phyloP scores from a whole-genome alignment of 2,888 invertebrate species.

The Xanthia togata region DNA sequence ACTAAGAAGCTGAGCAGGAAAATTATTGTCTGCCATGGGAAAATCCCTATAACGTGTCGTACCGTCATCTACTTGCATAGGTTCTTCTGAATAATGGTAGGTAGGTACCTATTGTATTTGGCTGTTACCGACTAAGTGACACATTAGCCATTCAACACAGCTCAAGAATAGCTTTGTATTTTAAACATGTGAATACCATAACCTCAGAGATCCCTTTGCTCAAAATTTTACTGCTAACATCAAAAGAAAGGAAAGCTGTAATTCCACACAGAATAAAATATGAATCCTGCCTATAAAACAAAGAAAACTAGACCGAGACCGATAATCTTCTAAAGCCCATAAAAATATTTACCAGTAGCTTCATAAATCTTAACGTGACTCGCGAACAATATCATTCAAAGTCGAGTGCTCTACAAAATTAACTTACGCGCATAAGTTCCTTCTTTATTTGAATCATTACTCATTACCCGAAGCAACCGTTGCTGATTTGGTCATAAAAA shows the following conservation, averaged over 20 bases:
- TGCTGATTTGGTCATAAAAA: constrained; percentile 83
- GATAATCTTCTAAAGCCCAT: constrained; percentile 27
- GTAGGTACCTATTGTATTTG: background rate
- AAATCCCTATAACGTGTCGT: constrained; percentile 1
- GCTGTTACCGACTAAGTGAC: background rate
- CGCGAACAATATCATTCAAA: constrained; percentile 48
- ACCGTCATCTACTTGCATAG: background rate
- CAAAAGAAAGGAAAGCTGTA: background rate
- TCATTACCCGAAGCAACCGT: constrained; percentile 80
- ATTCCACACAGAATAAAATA: constrained; percentile 14
- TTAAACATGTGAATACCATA: background rate
- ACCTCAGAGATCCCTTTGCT: background rate
- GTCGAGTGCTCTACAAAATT: constrained; percentile 61
- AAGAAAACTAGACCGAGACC: constrained; percentile 23
- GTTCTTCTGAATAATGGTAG: background rate
- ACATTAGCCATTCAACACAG: background rate
- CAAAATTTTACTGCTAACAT: background rate
- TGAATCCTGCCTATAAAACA: constrained; percentile 8
- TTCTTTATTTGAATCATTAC: constrained; percentile 81
- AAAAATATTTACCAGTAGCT: constrained; percentile 22
- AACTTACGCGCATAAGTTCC: constrained; percentile 65
- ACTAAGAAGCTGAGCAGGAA: constrained; percentile 15
- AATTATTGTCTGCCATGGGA: background rate
- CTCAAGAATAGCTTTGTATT: background rate
- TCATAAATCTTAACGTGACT: constrained; percentile 22